phyloP scores from a whole-genome alignment of 2,113 vertebrate genomes.

The Brachionichthys hirsutus region DNA sequence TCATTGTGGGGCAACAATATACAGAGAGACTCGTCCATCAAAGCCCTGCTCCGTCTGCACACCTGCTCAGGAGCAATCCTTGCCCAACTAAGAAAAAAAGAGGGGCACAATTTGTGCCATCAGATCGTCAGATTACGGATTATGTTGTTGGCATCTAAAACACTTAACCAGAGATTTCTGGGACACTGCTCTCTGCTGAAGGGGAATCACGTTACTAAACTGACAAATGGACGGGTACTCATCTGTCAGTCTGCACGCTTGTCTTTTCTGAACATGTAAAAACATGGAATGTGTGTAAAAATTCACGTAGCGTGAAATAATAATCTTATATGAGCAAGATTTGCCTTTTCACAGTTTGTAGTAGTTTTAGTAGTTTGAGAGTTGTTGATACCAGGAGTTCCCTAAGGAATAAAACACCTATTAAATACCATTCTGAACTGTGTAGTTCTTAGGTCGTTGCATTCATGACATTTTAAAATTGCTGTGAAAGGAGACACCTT shows the following conservation, averaged over 20 bases:
- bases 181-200: constrained; percentile 42
- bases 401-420: constrained; percentile 13
- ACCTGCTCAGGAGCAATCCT: constrained; percentile 40
- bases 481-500: neutral
- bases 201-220: constrained; percentile 66
- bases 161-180: constrained; percentile 55
- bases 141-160: constrained; percentile 59
- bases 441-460: no score
- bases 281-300: no score
- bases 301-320: no score
- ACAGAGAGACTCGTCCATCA: constrained; percentile 62
- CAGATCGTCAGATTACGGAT: constrained; percentile 54
- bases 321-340: constrained; percentile 8
- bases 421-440: neutral
- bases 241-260: constrained; percentile 40
- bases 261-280: constrained; percentile 33
- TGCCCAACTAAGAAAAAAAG: constrained; percentile 29
- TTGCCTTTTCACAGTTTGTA: constrained; percentile 17
- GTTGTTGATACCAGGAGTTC: constrained; percentile 11
- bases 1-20: constrained; percentile 39
- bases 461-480: no score
- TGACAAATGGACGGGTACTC: constrained; percentile 64
- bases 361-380: neutral
- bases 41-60: constrained; percentile 41
- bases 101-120: constrained; percentile 49